These are phyloP conservation scores for Silurus glanis DNA, from an alignment of 2,113 vertebrate genomes.

Conservation along the genomic window DNA sequence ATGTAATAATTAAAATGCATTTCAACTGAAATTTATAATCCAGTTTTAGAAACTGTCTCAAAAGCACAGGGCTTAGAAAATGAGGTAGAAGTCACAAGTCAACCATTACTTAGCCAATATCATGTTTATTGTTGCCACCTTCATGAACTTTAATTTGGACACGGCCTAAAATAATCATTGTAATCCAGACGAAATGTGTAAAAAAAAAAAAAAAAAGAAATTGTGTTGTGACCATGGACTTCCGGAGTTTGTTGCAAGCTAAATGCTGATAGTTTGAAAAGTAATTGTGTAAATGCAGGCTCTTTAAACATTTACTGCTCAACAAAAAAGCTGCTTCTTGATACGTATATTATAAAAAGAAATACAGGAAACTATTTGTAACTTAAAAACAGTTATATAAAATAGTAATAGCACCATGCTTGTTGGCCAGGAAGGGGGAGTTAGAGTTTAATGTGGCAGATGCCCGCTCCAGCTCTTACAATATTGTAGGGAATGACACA, in stretches of 20 bases:
- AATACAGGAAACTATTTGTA: background rate
- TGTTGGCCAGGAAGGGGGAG: background rate
- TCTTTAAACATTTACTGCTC: background rate
- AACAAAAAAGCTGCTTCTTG: background rate
- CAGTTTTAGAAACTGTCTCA: background rate
- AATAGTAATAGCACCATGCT: background rate
- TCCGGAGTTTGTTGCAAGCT: background rate
- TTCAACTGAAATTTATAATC: background rate
- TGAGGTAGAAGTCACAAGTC: background rate
- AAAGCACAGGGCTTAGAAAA: constrained; percentile 1
- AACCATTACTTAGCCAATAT: background rate
- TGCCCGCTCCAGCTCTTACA: background rate
- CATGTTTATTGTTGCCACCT: background rate
- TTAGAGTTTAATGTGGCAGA: background rate
- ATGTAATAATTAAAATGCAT: background rate
- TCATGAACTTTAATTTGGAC: background rate
- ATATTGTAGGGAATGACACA: constrained; percentile 10
- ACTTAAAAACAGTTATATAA: background rate
- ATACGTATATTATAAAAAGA: background rate
- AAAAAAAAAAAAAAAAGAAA: background rate
- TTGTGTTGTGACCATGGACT: background rate
- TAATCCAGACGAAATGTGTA: background rate
- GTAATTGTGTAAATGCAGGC: background rate
- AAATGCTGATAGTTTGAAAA: background rate
- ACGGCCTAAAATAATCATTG: background rate